Percentiles rank a stretch among this genome's conserved stretches.
Evolutionary conservation across 2,113 vertebrate species (phyloP).

Genomic region (Sapajus apella): DNA sequence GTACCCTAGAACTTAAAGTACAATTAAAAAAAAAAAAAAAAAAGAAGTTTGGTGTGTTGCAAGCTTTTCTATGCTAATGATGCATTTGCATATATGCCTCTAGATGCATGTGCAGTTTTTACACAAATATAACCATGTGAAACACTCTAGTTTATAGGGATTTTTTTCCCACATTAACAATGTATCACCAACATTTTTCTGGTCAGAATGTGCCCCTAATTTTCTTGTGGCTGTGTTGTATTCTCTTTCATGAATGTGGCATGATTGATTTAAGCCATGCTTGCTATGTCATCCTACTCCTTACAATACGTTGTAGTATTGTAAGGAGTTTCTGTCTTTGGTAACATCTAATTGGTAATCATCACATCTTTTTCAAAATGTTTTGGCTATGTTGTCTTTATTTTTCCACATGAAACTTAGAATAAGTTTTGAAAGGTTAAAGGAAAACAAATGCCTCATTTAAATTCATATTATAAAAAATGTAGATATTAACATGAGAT

Average conservation of each 20-base stretch:
- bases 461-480: background rate
- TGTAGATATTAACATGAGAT: background rate
- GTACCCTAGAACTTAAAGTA: too few relatives aligned
- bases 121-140: background rate
- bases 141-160: background rate
- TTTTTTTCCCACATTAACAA: background rate
- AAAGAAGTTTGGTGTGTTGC: background rate
- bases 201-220: background rate
- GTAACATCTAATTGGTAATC: background rate
- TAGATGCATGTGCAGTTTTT: background rate
- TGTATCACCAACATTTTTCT: background rate
- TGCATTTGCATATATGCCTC: background rate
- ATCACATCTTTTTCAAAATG: conserved; percentile 10
- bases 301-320: background rate
- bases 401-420: conserved; percentile 16
- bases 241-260: background rate
- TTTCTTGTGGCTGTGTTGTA: background rate
- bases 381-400: background rate
- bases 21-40: too few relatives aligned
- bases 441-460: background rate
- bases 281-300: background rate
- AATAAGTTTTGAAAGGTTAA: conserved; percentile 40
- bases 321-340: background rate
- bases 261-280: background rate
- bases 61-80: background rate